These are phyloP conservation scores for Campopleginae sp. DNA, from an alignment of 2,888 invertebrate species.

Conservation along the genomic window DNA sequence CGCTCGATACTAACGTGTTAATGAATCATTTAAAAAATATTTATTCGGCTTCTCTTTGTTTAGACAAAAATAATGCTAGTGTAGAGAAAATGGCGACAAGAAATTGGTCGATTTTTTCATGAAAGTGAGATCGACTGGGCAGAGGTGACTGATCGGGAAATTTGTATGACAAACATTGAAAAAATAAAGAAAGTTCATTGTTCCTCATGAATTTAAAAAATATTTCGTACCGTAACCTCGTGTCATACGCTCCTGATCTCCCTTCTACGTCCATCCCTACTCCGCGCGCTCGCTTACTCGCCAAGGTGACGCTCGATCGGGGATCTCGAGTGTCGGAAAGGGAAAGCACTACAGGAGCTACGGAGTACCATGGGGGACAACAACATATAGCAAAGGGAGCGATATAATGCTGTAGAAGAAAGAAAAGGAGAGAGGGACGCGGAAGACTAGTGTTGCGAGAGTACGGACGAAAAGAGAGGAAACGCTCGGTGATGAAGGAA, in stretches of 20 bases:
- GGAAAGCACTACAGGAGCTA: conserved; percentile 61
- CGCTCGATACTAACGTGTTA: neutral
- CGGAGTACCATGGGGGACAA: conserved; percentile 47
- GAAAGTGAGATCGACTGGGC: neutral
- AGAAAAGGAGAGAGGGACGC: neutral
- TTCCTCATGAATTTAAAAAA: neutral
- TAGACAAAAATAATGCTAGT: neutral
- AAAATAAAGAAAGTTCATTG: neutral
- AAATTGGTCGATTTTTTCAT: neutral
- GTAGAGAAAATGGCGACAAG: neutral
- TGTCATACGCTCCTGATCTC: conserved; percentile 57
- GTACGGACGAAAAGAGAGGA: neutral
- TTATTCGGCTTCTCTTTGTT: neutral
- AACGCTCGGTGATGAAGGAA: conserved; percentile 1
- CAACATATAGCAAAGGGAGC: conserved; percentile 12
- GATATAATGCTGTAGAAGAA: conserved; percentile 21
- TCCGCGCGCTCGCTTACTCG: conserved; percentile 44
- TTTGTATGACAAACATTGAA: neutral
- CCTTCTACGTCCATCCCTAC: conserved; percentile 50
- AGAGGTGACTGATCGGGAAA: neutral
- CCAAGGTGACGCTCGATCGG: conserved; percentile 64
- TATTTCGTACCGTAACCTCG: neutral
- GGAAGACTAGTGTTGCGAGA: neutral
- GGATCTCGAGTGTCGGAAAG: conserved; percentile 63
- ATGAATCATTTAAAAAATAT: neutral